Evolutionary conservation across 1,140 invertebrate species (phyloP), one percentile per base, ranked within the genome.

Genomic region (Drosophila nikananu): DNA sequence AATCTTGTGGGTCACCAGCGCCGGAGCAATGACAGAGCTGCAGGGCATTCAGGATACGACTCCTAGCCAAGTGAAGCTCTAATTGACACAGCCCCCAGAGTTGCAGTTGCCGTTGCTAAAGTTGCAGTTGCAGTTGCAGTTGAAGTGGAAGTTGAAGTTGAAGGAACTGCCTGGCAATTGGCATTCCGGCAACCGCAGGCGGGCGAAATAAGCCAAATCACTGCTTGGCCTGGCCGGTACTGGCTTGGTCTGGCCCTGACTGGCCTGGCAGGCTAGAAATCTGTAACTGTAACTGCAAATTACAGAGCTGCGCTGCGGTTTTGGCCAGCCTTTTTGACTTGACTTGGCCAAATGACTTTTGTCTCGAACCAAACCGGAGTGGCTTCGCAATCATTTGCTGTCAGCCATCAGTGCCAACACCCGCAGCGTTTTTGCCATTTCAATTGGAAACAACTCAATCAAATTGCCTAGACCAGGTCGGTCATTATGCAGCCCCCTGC

Each of bases 361-460:
- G 71, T 67, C 48, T 60, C 48, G 54, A 37, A 21, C 52, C 27
- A 27, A 21, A 30, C 48, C 55, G 54, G 39, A 51, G 70, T 59
- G 66, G 64, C 37, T 68, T 66, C 62, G 62, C 37, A 60, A 49
- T 63, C 55, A 68, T 59, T 68, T 67, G 49, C 76, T 58, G 77
- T 80, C 77, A 66, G 64, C 72, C 82, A 81, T 89, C 84, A 89
- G 86, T 90, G 81, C 81, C 84, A 89, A 89, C 86, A 86, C 86
- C 86, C 86, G 86, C 86, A 90, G 86, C 86, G 86, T 73, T 87
- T 73, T 78, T 74, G 75, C 75, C 61, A 90, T 90, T 90, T 61
- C 86, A 90, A 90, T 90, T 90, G 86, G 82, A 90, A 90, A 90
- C 86, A 80, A 90, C 86, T 90, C 86, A 90, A 90, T 90, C 81